Percentiles rank a stretch among this genome's conserved stretches.
Conservation (phyloP, 2,797 vertebrate genomes). For the Clarias platycephalus region DNA sequence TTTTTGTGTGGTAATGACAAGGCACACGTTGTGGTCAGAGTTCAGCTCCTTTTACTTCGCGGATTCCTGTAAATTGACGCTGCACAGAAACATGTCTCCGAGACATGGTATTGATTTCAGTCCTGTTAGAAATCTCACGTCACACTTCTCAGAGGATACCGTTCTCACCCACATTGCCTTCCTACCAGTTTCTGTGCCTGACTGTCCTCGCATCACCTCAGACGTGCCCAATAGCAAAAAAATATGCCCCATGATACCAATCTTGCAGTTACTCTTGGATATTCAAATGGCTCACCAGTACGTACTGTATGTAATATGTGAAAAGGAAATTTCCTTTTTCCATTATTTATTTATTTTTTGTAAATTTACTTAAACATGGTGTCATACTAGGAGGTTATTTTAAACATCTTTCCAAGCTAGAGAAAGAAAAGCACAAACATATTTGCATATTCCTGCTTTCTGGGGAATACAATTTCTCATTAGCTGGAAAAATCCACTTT, state of each 20-base stretch:
- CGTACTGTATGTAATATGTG: too few species aligned
- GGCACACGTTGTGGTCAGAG: slow-evolving; percentile 9
- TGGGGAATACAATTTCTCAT: too few species aligned
- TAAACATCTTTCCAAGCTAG: too few species aligned
- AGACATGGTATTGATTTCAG: not conserved
- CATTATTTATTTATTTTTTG: too few species aligned
- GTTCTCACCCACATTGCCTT: not conserved
- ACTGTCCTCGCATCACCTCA: slow-evolving; percentile 2
- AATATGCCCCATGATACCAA: not conserved
- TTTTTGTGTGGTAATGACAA: not conserved
- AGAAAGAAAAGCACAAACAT: too few species aligned
- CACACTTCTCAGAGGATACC: not conserved
- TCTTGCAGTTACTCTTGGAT: not conserved
- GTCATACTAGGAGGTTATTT: too few species aligned
- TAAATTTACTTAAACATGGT: too few species aligned
- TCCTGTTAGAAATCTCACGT: slow-evolving; percentile 1
- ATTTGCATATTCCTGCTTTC: too few species aligned
- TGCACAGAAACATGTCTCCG: not conserved
- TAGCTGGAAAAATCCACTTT: too few species aligned
- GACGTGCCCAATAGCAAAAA: not conserved
- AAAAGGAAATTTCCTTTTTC: too few species aligned
- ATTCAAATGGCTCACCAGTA: too few species aligned
- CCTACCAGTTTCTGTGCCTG: not conserved
- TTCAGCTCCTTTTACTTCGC: not conserved
- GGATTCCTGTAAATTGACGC: slow-evolving; percentile 22